Percentiles rank a stretch among this genome's conserved stretches.
These are phyloP conservation scores for Brachypodius melanocephalos DNA, from an alignment of 2,113 vertebrate genomes.

Conservation along the genomic window DNA sequence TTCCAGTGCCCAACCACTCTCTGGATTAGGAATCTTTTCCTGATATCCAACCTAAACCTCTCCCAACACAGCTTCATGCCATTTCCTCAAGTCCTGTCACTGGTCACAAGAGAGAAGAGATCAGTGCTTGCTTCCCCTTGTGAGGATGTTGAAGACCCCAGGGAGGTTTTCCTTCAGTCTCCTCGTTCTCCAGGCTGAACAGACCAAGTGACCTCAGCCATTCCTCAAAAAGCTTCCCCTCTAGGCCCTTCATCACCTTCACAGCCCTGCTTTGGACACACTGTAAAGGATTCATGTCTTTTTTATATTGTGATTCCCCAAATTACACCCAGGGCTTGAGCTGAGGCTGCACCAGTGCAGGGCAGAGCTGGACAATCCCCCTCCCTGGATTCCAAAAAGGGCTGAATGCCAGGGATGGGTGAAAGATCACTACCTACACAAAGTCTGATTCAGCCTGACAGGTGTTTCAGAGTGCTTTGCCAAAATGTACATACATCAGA, in stretches of 20 bases:
- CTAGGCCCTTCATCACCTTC: neutral
- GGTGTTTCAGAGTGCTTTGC: neutral
- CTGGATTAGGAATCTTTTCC: neutral
- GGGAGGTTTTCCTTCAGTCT: neutral
- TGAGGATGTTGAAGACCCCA: neutral
- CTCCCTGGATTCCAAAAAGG: neutral
- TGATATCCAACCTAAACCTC: neutral
- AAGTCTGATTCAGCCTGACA: neutral
- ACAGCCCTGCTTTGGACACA: neutral
- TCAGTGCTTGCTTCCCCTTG: too few species aligned
- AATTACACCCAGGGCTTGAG: neutral
- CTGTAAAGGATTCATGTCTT: neutral
- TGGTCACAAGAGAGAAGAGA: neutral
- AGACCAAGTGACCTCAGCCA: neutral
- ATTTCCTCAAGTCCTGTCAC: neutral
- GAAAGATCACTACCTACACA: neutral
- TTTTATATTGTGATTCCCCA: neutral
- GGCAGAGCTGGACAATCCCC: neutral
- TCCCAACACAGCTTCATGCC: neutral
- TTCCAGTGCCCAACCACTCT: neutral
- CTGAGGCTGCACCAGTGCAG: neutral
- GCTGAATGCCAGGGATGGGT: neutral
- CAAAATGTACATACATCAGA: neutral
- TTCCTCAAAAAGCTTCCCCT: neutral
- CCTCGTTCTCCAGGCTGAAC: neutral